Evolutionary conservation across 1,140 invertebrate species (phyloP).

Genomic region (Habropoda laboriosa): DNA sequence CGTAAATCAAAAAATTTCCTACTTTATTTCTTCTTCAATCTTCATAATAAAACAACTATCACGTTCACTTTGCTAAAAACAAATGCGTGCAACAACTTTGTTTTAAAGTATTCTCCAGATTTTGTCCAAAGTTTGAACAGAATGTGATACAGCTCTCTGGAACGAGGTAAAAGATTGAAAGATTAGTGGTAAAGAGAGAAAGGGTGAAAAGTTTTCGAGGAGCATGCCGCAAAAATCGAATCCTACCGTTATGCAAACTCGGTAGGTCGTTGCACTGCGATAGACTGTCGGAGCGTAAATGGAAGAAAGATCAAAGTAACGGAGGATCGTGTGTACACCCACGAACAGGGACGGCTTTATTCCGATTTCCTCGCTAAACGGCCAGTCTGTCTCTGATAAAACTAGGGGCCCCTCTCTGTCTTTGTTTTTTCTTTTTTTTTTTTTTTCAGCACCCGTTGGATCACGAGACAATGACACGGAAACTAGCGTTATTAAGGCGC

Average conservation of each 20-base stretch:
- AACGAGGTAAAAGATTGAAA: too few species aligned
- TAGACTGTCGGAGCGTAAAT: constrained; percentile 7
- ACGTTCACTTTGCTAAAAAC: too few species aligned
- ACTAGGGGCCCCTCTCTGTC: too few species aligned
- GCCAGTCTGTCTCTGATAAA: not conserved
- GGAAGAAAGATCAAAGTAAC: constrained; percentile 51
- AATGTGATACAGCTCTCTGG: too few species aligned
- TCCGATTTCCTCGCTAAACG: constrained; percentile 46
- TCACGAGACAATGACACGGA: not conserved
- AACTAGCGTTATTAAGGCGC: not conserved
- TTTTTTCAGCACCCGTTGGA: not conserved
- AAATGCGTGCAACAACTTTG: too few species aligned
- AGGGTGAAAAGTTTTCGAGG: not conserved
- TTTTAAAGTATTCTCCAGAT: too few species aligned
- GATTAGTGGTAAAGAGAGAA: not conserved
- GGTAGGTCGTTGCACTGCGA: constrained; percentile 51
- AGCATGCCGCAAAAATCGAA: constrained; percentile 25
- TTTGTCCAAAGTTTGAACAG: too few species aligned
- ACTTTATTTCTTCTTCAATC: too few species aligned
- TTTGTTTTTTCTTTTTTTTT: too few species aligned
- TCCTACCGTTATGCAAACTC: constrained; percentile 39
- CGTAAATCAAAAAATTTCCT: too few species aligned
- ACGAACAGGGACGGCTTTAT: constrained; percentile 43
- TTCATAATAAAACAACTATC: too few species aligned
- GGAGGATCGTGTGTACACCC: constrained; percentile 23